Evolutionary conservation across 2,113 vertebrate genomes (phyloP).

Genomic region (Emberiza fucata): DNA sequence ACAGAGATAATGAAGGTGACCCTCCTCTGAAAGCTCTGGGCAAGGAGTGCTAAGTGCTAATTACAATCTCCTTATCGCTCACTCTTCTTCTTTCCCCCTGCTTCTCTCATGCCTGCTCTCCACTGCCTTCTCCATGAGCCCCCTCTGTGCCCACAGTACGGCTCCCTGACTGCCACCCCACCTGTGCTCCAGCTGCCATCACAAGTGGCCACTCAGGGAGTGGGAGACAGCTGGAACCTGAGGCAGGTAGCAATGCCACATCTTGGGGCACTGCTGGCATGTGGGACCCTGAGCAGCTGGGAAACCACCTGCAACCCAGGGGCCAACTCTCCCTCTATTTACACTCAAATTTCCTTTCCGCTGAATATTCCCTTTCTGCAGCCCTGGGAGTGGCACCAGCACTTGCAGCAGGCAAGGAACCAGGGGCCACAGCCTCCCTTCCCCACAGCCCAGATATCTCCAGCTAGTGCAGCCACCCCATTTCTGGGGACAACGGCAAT

Average conservation of each 20-base stretch:
- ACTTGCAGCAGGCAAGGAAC: neutral
- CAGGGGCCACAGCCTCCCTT: neutral
- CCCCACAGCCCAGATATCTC: too few relatives aligned
- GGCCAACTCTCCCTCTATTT: neutral
- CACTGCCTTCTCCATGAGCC: neutral
- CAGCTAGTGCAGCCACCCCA: neutral
- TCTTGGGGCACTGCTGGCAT: rapidly evolving
- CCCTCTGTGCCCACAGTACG: rapidly evolving
- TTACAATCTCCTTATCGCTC: neutral
- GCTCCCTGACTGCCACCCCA: neutral
- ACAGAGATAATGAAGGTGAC: slow-evolving; percentile 30
- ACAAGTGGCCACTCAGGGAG: neutral
- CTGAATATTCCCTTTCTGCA: neutral
- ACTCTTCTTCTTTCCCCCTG: neutral
- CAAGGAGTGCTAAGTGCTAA: neutral
- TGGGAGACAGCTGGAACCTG: rapidly evolving
- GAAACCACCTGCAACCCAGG: neutral
- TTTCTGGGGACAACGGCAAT: neutral
- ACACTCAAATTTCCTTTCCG: neutral
- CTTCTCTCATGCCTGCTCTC: neutral
- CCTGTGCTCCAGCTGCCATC: neutral
- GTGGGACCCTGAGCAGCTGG: rapidly evolving
- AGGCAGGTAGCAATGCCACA: neutral
- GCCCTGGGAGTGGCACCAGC: neutral
- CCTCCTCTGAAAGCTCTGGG: neutral